These are phyloP conservation scores for Notodonta ziczac DNA, from an alignment of 2,888 invertebrate species.

Conservation along the genomic window DNA sequence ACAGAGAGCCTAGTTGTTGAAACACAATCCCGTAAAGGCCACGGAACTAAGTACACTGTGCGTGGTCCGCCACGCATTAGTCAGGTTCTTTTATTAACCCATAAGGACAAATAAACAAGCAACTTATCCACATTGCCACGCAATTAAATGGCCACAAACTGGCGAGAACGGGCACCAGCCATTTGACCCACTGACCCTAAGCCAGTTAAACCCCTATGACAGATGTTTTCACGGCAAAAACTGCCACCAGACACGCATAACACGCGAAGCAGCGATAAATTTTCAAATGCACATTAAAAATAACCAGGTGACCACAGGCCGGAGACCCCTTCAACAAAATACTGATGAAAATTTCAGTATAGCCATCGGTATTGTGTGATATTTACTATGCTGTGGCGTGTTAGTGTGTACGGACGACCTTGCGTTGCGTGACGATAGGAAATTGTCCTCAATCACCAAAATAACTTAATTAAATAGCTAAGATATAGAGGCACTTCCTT, in stretches of 20 bases:
- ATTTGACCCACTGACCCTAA: constrained; percentile 70
- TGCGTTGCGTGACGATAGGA: constrained; percentile 65
- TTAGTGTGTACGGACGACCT: constrained; percentile 44
- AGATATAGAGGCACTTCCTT: constrained; percentile 47
- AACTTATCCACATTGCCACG: constrained; percentile 47
- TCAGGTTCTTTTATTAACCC: too few species aligned
- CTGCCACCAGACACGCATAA: constrained; percentile 57
- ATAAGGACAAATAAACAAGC: constrained; percentile 43
- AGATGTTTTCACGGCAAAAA: constrained; percentile 70
- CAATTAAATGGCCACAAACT: constrained; percentile 43
- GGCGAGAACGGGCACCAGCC: constrained; percentile 46
- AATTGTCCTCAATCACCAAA: constrained; percentile 48
- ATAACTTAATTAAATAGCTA: constrained; percentile 59
- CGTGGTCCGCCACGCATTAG: too few species aligned
- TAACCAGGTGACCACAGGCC: constrained; percentile 21
- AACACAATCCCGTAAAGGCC: too few species aligned
- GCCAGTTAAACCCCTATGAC: constrained; percentile 60
- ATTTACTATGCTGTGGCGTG: constrained; percentile 25
- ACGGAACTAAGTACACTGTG: too few species aligned
- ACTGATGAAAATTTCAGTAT: constrained; percentile 12
- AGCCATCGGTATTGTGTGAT: not conserved
- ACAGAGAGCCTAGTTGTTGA: too few species aligned
- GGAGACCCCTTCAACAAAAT: not conserved
- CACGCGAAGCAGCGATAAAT: constrained; percentile 60
- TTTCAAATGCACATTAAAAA: constrained; percentile 45